A percentile compares a stretch with the other conserved stretches of the same genome.
Conservation (phyloP, 2,888 invertebrate species). For the Clunio marinus region DNA sequence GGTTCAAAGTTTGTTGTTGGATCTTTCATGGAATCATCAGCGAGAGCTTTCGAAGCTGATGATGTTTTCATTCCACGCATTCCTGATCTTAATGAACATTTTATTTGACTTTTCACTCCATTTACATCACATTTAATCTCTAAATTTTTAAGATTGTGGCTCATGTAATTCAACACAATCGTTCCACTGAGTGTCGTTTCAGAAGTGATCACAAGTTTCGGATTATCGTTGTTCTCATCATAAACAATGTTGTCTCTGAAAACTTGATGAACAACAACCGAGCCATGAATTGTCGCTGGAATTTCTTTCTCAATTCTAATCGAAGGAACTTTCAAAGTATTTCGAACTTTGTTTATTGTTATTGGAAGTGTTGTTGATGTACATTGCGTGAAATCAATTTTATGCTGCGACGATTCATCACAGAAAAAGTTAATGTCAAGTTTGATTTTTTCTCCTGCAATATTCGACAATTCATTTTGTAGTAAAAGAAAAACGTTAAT, state of each 20-base stretch:
- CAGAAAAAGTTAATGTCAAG: neutral
- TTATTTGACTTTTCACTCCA: too few relatives aligned
- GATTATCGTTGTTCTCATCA: constrained; percentile 31
- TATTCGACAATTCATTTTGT: neutral
- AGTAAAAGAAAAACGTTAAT: neutral
- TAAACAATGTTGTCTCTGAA: constrained; percentile 9
- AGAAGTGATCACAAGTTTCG: neutral
- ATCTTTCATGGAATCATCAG: too few relatives aligned
- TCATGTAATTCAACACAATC: neutral
- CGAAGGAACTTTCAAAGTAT: neutral
- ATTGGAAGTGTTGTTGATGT: neutral
- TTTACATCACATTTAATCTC: neutral
- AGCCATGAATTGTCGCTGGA: neutral
- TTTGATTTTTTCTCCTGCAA: neutral
- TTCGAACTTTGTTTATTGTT: neutral
- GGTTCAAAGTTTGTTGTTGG: too few relatives aligned
- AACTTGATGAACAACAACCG: neutral
- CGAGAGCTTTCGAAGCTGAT: too few relatives aligned
- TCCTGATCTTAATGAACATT: too few relatives aligned
- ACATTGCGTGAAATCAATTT: neutral
- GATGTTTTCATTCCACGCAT: too few relatives aligned
- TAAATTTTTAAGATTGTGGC: constrained; percentile 5
- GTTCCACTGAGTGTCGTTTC: neutral
- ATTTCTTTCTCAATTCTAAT: neutral
- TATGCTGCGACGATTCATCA: constrained; percentile 7